A percentile compares a stretch with the other conserved stretches of the same genome.
These are phyloP conservation scores for Eupristina koningsbergeri DNA, from an alignment of 1,140 invertebrate species.

Conservation along the genomic window DNA sequence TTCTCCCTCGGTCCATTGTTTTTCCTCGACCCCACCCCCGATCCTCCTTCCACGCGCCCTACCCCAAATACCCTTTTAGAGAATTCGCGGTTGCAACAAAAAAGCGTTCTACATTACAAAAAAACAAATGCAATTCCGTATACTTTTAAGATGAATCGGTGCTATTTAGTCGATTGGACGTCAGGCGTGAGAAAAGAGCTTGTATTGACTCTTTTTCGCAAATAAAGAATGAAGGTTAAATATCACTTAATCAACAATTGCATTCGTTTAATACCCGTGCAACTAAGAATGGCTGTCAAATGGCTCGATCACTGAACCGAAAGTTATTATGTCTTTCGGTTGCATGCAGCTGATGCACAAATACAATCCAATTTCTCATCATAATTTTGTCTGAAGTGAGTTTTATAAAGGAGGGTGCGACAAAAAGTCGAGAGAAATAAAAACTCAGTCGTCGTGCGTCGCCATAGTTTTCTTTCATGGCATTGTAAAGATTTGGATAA, in stretches of 20 bases:
- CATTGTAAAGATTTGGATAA: no score
- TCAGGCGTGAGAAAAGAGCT: no score
- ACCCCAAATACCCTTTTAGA: background rate
- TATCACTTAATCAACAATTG: background rate
- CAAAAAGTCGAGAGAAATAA: background rate
- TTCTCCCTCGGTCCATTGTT: background rate
- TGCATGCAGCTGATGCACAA: background rate
- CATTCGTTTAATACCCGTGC: background rate
- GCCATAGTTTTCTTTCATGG: no score
- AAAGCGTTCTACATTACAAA: no score
- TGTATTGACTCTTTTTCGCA: background rate
- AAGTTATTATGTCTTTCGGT: background rate
- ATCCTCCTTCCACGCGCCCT: background rate
- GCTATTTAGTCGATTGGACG: no score
- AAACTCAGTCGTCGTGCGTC: background rate
- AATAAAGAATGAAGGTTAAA: background rate
- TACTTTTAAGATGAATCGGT: no score
- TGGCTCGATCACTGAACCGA: background rate
- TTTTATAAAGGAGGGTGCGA: background rate
- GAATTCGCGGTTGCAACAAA: background rate
- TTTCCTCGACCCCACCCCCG: background rate
- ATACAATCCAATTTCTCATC: background rate
- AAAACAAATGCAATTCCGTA: no score
- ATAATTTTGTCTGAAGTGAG: background rate
- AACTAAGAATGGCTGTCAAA: background rate